Evolutionary conservation across 1,140 invertebrate genomes (phyloP).

Genomic region (Orius laevigatus): DNA sequence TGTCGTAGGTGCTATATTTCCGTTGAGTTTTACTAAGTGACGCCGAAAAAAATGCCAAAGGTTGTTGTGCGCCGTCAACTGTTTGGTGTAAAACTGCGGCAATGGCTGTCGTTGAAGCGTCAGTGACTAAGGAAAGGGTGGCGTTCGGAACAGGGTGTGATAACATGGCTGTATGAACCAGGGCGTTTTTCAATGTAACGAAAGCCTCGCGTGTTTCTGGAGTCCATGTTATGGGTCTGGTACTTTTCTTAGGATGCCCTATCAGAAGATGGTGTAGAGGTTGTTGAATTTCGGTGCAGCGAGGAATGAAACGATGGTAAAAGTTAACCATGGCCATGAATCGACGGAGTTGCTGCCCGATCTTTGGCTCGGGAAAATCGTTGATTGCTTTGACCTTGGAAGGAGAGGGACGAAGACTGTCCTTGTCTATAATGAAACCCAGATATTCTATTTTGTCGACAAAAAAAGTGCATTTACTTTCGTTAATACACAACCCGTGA

Average conservation of each 20-base stretch:
- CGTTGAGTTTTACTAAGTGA: constrained; percentile 9
- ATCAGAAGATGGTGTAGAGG: not conserved
- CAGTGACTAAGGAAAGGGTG: not conserved
- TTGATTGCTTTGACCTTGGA: not conserved
- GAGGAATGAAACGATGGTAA: not conserved
- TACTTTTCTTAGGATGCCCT: not conserved
- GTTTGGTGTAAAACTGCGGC: not conserved
- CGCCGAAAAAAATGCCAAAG: constrained; percentile 13
- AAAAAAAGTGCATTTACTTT: constrained; percentile 21
- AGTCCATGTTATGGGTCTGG: not conserved
- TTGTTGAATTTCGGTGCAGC: not conserved
- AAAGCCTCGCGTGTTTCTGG: not conserved
- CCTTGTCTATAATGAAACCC: too few species aligned
- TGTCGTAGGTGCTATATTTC: constrained; percentile 23
- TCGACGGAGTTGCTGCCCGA: not conserved
- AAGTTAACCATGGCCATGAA: not conserved
- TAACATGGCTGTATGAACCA: not conserved
- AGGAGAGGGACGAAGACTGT: too few species aligned
- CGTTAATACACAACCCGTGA: constrained; percentile 17
- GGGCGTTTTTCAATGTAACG: not conserved
- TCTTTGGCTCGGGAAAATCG: not conserved
- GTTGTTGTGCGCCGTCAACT: not conserved
- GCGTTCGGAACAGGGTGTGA: not conserved
- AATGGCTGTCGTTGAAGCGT: not conserved
- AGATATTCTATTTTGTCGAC: constrained; percentile 19